Evolutionary conservation across 2,797 vertebrate genomes (phyloP).

Genomic region (Phalanger gymnotis): DNA sequence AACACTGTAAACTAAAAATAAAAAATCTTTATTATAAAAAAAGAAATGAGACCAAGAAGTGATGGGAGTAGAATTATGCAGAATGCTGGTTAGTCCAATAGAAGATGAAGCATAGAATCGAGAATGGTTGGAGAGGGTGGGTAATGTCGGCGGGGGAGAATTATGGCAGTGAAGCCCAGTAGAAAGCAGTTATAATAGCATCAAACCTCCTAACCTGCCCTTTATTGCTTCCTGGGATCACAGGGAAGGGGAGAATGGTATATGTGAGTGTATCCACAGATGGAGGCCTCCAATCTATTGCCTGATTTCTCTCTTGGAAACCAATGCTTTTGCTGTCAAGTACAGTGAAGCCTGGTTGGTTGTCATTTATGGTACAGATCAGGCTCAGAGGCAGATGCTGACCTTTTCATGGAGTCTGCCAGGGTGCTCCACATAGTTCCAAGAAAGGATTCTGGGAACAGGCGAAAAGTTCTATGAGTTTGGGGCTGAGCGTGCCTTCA

Average conservation of each 20-base stretch:
- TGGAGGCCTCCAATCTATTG: conserved; percentile 18
- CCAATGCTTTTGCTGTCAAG: conserved; percentile 18
- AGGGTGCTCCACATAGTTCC: neutral
- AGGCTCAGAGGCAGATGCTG: neutral
- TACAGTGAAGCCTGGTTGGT: conserved; percentile 27
- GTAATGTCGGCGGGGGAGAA: neutral
- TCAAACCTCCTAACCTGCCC: neutral
- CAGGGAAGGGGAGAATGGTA: neutral
- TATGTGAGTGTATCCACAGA: neutral
- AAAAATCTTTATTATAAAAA: no score
- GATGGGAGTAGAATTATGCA: neutral
- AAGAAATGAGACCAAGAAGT: neutral
- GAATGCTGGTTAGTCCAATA: neutral
- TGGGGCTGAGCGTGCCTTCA: neutral
- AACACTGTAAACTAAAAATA: no score
- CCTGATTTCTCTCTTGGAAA: conserved; percentile 22
- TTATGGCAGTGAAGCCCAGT: neutral
- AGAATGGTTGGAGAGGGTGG: neutral
- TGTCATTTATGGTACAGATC: conserved; percentile 13
- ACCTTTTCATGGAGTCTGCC: conserved; percentile 40
- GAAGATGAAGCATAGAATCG: neutral
- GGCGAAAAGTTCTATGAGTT: neutral
- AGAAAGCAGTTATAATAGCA: neutral
- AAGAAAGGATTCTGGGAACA: neutral
- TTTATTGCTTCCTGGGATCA: neutral